Evolutionary conservation across 2,888 invertebrate species (phyloP), one percentile per base, ranked within the genome.

Genomic region (Oscheius sp.): DNA sequence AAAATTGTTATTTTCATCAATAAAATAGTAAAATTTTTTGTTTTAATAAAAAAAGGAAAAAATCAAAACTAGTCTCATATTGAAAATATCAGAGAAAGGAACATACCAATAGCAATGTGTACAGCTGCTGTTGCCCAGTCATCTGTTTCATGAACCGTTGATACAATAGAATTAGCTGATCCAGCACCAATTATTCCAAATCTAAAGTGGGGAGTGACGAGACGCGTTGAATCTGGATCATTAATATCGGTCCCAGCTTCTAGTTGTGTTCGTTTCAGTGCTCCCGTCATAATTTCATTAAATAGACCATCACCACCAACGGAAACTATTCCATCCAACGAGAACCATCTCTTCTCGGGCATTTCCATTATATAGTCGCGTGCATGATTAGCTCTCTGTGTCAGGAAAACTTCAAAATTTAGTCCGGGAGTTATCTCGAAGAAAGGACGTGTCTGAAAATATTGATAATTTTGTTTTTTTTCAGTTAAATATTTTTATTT

Each of bases 231-330:
- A 33, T 80, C 70, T 9, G 79, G 77, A 65, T 84, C 78, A 26
- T 81, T 75, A 24, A 84, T 80, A 56, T 85, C 78, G 17, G 80
- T 72, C 68, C 67, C 67, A 17, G 67, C 61, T 17, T 67, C 67
- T 17, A n/a, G 33, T 22, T 67, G 67, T 22, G 67, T 67, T 2
- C 67, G 28, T 49, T 64, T 61, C 9, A 67, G 20, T 2, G 61
- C 67, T 3, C 67, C 67, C 0, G 93, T 92, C 74, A 90, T 84
- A 30, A 93, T 89, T 87, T 94, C 94, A 6, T 92, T 91, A 79
- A 93, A 91, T 47, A 93, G 92, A 0, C 94, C 94, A 87, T 94
- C 94, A 0, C 94, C 94, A 0, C 94, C 94, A 8, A 94, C 91
- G 86, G 92, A 92, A 20, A 92, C 74, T 36, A 77, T 65, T 56